Conservation (phyloP, 1,140 invertebrate genomes). For the Drosophila athabasca region DNA sequence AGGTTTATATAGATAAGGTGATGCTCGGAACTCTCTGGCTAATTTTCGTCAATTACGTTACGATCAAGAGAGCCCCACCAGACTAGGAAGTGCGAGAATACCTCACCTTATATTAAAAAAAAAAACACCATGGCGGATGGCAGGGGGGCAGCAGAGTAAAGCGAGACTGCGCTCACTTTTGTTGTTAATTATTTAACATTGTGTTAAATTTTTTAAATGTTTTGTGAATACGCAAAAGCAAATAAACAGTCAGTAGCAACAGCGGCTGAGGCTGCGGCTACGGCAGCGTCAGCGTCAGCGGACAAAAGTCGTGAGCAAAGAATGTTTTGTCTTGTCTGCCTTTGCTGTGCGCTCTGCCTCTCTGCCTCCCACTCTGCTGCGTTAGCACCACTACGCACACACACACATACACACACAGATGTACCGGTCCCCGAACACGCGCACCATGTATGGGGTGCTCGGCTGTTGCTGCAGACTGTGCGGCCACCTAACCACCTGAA, state of each 20-base stretch:
- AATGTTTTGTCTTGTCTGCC: constrained; percentile 59
- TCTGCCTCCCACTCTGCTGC: constrained; percentile 1
- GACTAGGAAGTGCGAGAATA: no score
- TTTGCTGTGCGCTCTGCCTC: background rate
- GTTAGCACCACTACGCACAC: constrained; percentile 25
- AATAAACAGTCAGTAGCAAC: constrained; percentile 48
- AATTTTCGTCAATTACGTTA: no score
- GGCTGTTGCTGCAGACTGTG: constrained; percentile 57
- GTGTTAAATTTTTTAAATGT: constrained; percentile 79
- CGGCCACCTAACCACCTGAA: constrained; percentile 50
- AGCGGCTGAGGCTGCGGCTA: background rate
- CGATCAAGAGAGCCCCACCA: no score
- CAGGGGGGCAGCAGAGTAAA: no score
- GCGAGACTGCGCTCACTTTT: constrained; percentile 37
- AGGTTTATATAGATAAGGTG: no score
- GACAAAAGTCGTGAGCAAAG: constrained; percentile 67
- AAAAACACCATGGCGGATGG: no score
- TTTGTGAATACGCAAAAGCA: constrained; percentile 58
- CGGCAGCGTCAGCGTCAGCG: constrained; percentile 17
- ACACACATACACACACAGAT: constrained; percentile 31
- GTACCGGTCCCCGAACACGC: constrained; percentile 52
- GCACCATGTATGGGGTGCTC: constrained; percentile 65
- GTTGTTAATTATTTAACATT: constrained; percentile 80
- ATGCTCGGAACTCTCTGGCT: no score
- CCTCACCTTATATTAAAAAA: no score